Percentiles rank a stretch among this genome's conserved stretches.
Conservation (phyloP, 2,797 vertebrate species). For the Phoeniculus purpureus region DNA sequence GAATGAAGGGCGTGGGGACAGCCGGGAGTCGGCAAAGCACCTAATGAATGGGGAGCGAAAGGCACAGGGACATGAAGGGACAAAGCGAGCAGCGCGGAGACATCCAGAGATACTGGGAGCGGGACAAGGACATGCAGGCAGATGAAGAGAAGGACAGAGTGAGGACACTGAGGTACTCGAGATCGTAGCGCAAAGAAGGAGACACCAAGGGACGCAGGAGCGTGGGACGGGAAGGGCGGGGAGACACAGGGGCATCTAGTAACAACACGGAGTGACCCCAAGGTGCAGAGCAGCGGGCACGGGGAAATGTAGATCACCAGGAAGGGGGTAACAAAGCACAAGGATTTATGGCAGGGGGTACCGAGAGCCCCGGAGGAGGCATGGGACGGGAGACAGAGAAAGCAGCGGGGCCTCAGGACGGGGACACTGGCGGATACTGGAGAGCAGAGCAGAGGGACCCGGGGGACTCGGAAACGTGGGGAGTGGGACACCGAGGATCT, state of each 20-base stretch:
- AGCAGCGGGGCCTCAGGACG: not conserved
- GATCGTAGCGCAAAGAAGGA: not conserved
- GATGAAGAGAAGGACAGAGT: not conserved
- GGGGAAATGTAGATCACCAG: not conserved
- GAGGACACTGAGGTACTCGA: not conserved
- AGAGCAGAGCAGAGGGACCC: not conserved
- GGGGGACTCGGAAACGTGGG: not conserved
- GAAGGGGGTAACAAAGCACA: not conserved
- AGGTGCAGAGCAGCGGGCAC: not conserved
- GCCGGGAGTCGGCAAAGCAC: not conserved
- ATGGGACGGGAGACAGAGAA: not conserved
- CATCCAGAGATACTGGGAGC: not conserved
- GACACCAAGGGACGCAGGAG: not conserved
- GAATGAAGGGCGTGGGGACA: not conserved
- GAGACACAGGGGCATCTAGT: not conserved
- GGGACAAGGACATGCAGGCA: not conserved
- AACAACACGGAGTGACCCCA: not conserved
- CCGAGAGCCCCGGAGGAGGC: not conserved
- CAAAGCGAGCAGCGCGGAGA: not conserved
- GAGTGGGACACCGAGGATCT: not conserved
- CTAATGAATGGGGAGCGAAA: not conserved
- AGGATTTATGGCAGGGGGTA: not conserved
- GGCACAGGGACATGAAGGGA: not conserved
- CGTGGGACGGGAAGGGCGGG: not conserved
- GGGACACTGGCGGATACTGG: accelerated